Base-by-base conservation (phyloP, 2,797 vertebrate genomes). In the Pristis pectinata region DNA sequence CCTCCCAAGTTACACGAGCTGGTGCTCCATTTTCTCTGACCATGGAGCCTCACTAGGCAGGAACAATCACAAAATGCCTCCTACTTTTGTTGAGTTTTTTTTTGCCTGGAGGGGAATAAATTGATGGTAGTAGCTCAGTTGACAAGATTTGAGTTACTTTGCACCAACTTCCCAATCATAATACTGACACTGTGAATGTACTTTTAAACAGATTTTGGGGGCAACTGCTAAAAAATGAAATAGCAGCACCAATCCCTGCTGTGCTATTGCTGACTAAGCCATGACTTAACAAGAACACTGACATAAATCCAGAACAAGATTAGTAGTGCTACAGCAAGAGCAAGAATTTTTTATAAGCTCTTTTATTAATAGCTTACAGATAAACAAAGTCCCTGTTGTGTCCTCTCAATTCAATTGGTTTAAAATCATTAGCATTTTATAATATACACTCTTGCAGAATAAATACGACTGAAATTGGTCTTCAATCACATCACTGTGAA, bases 341-440 rank as follows among this genome's bases (percentile, higher is more conserved):
- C 59, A 91, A 72, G 37, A n/a, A 64, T 41, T 30, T 64, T 91
- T 64, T 67, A 91, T 67, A 1, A 19, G n/a, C 24, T 24, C 34
- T 91, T 91, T 91, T 91, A 91, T 91, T 91, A 61, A 64, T 64
- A 91, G 10, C 59, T 41, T 41, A 41, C 59, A 91, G 64, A 91
- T 64, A 91, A 91, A 91, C 87, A 91, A 41, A 17, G 56, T 89
- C 53, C 56, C 53, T 24, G 19, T 67, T 37, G 59, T 91, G 59
- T 91, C 17, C n/a, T 91, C n/a, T 67, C n/a, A 37, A 67, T 91
- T 67, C 59, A 91, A 41, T 64, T 9, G 59, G 17, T 91, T 91
- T 91, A 91, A 91, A 91, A 91, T 64, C 19, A 91, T 67, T 37
- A 91, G n/a, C 87, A 67, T 91, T 91, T 91, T 7, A 91, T 91